phyloP scores from a whole-genome alignment of 2,888 invertebrate genomes.

The Hymenopus coronatus region DNA sequence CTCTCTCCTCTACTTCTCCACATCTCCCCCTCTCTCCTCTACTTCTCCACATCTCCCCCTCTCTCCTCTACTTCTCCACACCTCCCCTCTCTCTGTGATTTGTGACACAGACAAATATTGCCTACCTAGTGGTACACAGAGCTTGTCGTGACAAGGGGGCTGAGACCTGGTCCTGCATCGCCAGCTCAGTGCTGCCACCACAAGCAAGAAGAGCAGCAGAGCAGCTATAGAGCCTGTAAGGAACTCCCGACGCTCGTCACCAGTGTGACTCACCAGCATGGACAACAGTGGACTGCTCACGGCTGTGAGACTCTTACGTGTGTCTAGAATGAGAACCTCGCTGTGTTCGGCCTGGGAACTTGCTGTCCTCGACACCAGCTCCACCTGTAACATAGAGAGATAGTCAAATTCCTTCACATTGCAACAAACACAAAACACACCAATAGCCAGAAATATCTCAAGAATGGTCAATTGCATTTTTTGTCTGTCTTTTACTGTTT shows the following conservation, averaged over 20 bases:
- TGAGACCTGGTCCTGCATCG: constrained; percentile 57
- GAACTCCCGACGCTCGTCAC: constrained; percentile 57
- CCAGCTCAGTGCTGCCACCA: constrained; percentile 55
- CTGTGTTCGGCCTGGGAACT: constrained; percentile 33
- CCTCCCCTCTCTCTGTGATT: too few relatives aligned
- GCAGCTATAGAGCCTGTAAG: constrained; percentile 61
- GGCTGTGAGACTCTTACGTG: constrained; percentile 19
- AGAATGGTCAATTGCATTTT: too few relatives aligned
- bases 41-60: too few relatives aligned
- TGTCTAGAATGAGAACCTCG: constrained; percentile 34
- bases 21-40: too few relatives aligned
- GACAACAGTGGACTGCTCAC: constrained; percentile 59
- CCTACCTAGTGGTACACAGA: constrained; percentile 38
- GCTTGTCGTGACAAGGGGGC: constrained; percentile 34
- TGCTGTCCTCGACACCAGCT: constrained; percentile 33
- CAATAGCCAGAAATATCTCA: too few relatives aligned
- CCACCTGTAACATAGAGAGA: constrained; percentile 30
- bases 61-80: too few relatives aligned
- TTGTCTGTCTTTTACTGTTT: too few relatives aligned
- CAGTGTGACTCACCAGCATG: constrained; percentile 51
- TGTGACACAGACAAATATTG: too few relatives aligned
- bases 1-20: too few relatives aligned
- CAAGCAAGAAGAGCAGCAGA: constrained; percentile 49
- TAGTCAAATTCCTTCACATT: too few relatives aligned
- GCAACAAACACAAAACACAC: too few relatives aligned